These are phyloP conservation scores for Chironomus striatipennis DNA, from an alignment of 1,140 invertebrate species.

Conservation along the genomic window DNA sequence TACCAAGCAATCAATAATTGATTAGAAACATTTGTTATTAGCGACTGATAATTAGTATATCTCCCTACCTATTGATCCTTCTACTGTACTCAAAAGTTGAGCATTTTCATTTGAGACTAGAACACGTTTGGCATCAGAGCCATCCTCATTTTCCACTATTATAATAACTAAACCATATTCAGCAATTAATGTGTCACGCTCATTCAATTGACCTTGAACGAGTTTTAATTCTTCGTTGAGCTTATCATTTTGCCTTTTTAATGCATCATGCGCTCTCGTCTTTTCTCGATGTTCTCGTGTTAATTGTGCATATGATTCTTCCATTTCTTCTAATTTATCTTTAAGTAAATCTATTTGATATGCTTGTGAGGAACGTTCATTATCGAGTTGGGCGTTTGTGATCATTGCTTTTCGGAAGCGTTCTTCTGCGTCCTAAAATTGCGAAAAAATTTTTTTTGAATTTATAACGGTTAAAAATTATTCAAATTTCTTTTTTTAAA, in stretches of 20 bases:
- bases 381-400: conserved; percentile 94
- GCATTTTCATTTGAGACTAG: conserved; percentile 74
- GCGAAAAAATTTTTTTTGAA: conserved; percentile 32
- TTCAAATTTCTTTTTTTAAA: too few relatives aligned
- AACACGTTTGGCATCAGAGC: conserved; percentile 55
- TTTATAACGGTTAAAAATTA: conserved; percentile 25
- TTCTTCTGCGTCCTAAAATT: conserved; percentile 84
- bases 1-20: conserved; percentile 37
- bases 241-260: conserved; percentile 72
- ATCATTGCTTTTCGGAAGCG: conserved; percentile 98
- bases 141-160: conserved; percentile 58
- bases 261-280: conserved; percentile 76
- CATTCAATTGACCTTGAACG: conserved; percentile 59
- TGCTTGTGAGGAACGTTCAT: conserved; percentile 89
- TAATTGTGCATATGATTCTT: conserved; percentile 75
- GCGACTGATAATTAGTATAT: conserved; percentile 21
- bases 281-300: conserved; percentile 85
- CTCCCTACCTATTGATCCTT: conserved; percentile 69
- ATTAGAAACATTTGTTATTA: conserved; percentile 21
- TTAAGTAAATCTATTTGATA: conserved; percentile 96
- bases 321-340: conserved; percentile 91
- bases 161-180: conserved; percentile 87
- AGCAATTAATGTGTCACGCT: conserved; percentile 73
- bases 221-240: conserved; percentile 66
- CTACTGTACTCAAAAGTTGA: conserved; percentile 65